Percentiles rank a stretch among this genome's conserved stretches.
These are phyloP conservation scores for Lagorchestes hirsutus DNA, from an alignment of 2,797 vertebrate genomes.

Conservation along the genomic window DNA sequence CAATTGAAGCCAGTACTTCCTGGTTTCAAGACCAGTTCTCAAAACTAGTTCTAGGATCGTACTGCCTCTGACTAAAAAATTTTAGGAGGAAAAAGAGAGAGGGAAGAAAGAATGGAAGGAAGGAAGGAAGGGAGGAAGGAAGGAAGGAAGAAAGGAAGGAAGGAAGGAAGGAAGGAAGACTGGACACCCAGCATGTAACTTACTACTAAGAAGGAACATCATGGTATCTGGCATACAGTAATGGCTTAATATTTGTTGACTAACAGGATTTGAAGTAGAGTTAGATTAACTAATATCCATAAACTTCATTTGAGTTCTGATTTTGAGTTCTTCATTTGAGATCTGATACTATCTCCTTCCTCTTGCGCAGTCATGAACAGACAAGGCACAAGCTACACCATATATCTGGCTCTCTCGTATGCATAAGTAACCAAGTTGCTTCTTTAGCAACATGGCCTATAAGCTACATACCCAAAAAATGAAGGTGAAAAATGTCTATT, in stretches of 20 bases:
- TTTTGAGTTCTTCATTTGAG: neutral
- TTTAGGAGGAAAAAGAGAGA: neutral
- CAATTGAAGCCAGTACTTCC: neutral
- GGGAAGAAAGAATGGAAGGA: too few relatives aligned
- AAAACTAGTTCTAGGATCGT: neutral
- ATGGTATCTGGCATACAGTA: too few relatives aligned
- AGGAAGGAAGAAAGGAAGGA: too few relatives aligned
- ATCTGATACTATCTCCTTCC: neutral
- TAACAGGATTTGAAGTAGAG: too few relatives aligned
- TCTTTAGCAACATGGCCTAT: neutral
- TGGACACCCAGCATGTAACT: neutral
- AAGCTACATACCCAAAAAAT: neutral
- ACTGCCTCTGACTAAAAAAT: neutral
- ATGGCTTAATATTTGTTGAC: too few relatives aligned
- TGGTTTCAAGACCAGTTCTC: neutral
- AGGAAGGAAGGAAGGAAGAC: too few relatives aligned
- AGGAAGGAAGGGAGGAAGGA: too few relatives aligned
- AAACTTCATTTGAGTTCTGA: neutral
- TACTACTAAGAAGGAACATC: conserved; percentile 12
- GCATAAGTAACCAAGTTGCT: neutral
- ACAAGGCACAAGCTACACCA: neutral
- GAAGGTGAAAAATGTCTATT: neutral
- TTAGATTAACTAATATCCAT: neutral
- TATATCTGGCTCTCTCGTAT: neutral
- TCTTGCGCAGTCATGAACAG: neutral